Conservation (phyloP, 1,140 invertebrate species). For the Zaprionus lachaisei region DNA sequence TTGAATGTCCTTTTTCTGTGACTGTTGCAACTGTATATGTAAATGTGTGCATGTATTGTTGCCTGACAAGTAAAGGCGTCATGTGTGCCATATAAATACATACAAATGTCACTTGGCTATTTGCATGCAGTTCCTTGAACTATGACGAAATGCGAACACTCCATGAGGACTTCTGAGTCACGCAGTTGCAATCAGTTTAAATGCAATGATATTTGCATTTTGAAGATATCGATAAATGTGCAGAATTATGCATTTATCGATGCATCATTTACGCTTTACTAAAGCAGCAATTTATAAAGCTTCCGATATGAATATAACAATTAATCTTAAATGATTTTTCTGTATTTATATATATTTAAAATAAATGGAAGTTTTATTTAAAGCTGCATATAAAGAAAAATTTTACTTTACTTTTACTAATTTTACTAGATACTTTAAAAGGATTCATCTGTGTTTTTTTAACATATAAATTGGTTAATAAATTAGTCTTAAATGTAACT, state of each 20-base stretch:
- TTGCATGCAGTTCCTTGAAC: conserved; percentile 13
- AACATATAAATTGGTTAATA: too few relatives aligned
- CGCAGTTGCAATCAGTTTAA: not conserved
- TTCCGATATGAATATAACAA: too few relatives aligned
- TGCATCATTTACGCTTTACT: not conserved
- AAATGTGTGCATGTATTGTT: conserved; percentile 15
- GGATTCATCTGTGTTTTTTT: too few relatives aligned
- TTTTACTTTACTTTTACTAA: too few relatives aligned
- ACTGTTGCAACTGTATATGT: conserved; percentile 20
- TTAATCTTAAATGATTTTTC: too few relatives aligned
- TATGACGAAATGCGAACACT: not conserved
- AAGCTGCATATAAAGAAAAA: too few relatives aligned
- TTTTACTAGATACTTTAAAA: too few relatives aligned
- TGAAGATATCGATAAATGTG: not conserved
- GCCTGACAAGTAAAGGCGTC: conserved; percentile 32
- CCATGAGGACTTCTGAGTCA: not conserved
- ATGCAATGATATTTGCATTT: not conserved
- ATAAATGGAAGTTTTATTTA: too few relatives aligned
- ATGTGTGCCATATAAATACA: not conserved
- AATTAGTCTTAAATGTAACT: too few relatives aligned
- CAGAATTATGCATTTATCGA: not conserved
- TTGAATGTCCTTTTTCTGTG: conserved; percentile 4
- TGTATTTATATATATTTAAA: too few relatives aligned
- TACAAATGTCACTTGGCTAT: not conserved
- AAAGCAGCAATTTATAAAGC: not conserved